A percentile compares a stretch with the other conserved stretches of the same genome.
phyloP scores from a whole-genome alignment of 2,888 invertebrate genomes.

The Pogonocherus hispidulus region DNA sequence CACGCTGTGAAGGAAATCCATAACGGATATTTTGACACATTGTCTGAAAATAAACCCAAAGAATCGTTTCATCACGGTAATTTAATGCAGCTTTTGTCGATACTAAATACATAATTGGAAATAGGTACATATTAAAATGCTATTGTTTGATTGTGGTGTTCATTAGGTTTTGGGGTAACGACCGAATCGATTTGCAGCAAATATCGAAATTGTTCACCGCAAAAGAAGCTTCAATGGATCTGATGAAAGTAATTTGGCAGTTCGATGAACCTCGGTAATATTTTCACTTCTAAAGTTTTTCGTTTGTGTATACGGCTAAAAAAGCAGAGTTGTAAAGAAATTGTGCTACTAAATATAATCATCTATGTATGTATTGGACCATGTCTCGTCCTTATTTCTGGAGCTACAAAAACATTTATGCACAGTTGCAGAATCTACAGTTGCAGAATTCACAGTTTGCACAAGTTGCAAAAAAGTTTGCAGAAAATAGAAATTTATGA shows the following conservation, averaged over 20 bases:
- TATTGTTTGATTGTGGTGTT: not conserved
- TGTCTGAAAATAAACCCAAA: constrained; percentile 29
- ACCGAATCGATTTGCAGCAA: not conserved
- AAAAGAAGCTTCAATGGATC: constrained; percentile 2
- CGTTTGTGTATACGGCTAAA: too few species aligned
- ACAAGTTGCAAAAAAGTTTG: too few species aligned
- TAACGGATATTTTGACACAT: constrained; percentile 62
- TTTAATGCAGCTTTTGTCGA: constrained; percentile 27
- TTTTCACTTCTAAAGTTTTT: too few species aligned
- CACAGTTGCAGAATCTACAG: too few species aligned
- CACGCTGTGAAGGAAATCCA: constrained; percentile 59
- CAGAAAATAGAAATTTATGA: too few species aligned
- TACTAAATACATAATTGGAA: constrained; percentile 25
- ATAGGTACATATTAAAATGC: constrained; percentile 4
- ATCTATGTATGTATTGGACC: too few species aligned
- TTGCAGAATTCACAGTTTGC: too few species aligned
- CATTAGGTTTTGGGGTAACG: not conserved
- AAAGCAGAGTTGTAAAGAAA: too few species aligned
- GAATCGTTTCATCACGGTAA: constrained; percentile 19
- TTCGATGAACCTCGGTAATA: too few species aligned
- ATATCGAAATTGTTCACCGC: not conserved
- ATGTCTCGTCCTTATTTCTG: too few species aligned
- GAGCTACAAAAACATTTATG: too few species aligned
- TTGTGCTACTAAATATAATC: too few species aligned
- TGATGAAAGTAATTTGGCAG: not conserved